Evolutionary conservation across 2,888 invertebrate species (phyloP), one percentile per base, ranked within the genome.

Genomic region (Macaria notata): DNA sequence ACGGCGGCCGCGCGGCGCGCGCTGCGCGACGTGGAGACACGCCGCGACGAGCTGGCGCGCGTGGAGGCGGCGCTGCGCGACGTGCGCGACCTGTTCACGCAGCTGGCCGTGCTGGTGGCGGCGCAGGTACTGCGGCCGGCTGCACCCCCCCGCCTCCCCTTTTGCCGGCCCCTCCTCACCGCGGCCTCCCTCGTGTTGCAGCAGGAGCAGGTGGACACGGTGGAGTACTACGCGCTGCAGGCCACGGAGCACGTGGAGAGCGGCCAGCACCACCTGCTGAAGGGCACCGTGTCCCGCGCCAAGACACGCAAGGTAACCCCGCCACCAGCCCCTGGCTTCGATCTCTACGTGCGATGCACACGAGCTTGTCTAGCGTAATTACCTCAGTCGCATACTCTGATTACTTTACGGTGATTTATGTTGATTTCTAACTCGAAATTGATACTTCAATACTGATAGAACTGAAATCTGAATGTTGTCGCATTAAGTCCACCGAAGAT

Each of bases 101-200:
- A 97, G 83, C 95, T 98, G 91, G 96, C 96, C 45, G 93, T 95
- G 83, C 91, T 96, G 51, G 94, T 97, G 33, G 96, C 96, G 9
- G 74, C 93, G 75, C 95, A 95, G 92, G 95, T 94, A 8, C 36
- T n/a, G n/a, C n/a, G n/a, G n/a, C n/a, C n/a, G n/a, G n/a, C n/a
- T n/a, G n/a, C n/a, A n/a, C n/a, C n/a, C n/a, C n/a, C n/a, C n/a
- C n/a, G n/a, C n/a, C n/a, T n/a, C n/a, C n/a, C n/a, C n/a, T n/a
- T n/a, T n/a, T n/a, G n/a, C n/a, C n/a, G n/a, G n/a, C n/a, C n/a
- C n/a, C n/a, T n/a, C n/a, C n/a, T n/a, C n/a, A n/a, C n/a, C n/a
- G n/a, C n/a, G n/a, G n/a, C n/a, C n/a, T n/a, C n/a, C n/a, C n/a
- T 38, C 4, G 9, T 59, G 33, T 64, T 86, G 53, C 78, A 95